Conservation (phyloP, 1,140 invertebrate genomes). For the Tetramorium simillimum region DNA sequence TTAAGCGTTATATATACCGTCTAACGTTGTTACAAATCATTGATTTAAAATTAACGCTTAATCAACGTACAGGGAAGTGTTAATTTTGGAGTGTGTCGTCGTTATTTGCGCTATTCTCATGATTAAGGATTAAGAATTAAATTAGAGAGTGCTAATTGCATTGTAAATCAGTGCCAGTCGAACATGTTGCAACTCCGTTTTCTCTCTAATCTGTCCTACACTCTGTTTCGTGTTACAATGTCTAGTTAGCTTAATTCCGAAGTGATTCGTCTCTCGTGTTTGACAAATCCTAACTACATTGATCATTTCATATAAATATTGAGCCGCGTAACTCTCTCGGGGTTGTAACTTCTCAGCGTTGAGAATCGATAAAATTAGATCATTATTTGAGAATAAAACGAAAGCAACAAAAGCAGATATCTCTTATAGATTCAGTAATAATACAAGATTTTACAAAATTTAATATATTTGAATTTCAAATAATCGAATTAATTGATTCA, state of each 20-base stretch:
- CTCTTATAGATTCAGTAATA: not conserved
- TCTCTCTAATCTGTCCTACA: conserved; percentile 26
- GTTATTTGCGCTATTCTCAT: not conserved
- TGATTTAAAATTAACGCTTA: not conserved
- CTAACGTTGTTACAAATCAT: not conserved
- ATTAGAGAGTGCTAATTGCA: conserved; percentile 37
- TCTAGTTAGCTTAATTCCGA: conserved; percentile 13
- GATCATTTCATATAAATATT: not conserved
- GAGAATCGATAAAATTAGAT: not conserved
- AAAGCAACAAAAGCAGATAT: not conserved
- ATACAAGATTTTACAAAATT: not conserved
- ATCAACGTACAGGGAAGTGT: not conserved
- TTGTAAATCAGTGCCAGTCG: conserved; percentile 47
- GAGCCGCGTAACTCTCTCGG: not conserved
- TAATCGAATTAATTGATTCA: not conserved
- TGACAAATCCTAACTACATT: not conserved
- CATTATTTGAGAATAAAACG: not conserved
- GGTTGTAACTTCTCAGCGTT: too few relatives aligned
- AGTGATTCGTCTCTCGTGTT: not conserved
- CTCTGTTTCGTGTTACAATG: not conserved
- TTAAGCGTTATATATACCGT: not conserved
- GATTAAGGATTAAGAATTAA: conserved; percentile 41
- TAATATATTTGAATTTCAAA: not conserved
- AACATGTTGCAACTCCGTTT: conserved; percentile 20
- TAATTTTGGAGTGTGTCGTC: not conserved